Percentiles rank a stretch among this genome's conserved stretches.
Conservation (phyloP, 1,140 invertebrate species). For the Anagrus nilaparvatae region DNA sequence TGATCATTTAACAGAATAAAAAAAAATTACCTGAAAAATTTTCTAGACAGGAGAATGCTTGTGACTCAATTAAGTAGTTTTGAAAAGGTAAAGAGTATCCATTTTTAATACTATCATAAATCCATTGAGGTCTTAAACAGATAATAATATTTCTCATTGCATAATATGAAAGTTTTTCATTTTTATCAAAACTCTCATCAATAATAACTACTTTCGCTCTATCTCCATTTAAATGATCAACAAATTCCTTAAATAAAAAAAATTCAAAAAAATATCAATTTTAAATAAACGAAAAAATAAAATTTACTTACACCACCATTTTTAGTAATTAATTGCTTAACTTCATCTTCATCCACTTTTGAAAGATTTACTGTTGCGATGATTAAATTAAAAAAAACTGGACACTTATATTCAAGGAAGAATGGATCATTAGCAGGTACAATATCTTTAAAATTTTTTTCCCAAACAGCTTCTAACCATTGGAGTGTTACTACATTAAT, state of each 20-base stretch:
- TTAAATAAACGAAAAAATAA: too few species aligned
- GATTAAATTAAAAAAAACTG: slow-evolving; percentile 65
- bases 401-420: slow-evolving; percentile 58
- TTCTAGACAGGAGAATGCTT: slow-evolving; percentile 46
- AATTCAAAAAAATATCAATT: slow-evolving; percentile 1
- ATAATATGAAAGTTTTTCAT: slow-evolving; percentile 46
- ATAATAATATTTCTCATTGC: slow-evolving; percentile 64
- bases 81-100: slow-evolving; percentile 61
- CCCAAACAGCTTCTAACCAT: slow-evolving; percentile 75
- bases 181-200: slow-evolving; percentile 1
- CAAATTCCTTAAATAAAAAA: slow-evolving; percentile 23
- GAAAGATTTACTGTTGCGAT: slow-evolving; percentile 68
- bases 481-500: slow-evolving; percentile 65
- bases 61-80: slow-evolving; percentile 48
- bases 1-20: too few species aligned
- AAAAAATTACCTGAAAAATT: slow-evolving; percentile 23
- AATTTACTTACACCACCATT: slow-evolving; percentile 58
- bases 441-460: slow-evolving; percentile 49
- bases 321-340: slow-evolving; percentile 58
- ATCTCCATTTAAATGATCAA: slow-evolving; percentile 18
- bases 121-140: slow-evolving; percentile 63
- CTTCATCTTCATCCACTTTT: slow-evolving; percentile 52
- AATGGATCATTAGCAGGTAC: slow-evolving; percentile 50
- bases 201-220: slow-evolving; percentile 1
- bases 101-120: slow-evolving; percentile 60